Evolutionary conservation across 2,888 invertebrate species (phyloP).

Genomic region (Sussaba pulchella): DNA sequence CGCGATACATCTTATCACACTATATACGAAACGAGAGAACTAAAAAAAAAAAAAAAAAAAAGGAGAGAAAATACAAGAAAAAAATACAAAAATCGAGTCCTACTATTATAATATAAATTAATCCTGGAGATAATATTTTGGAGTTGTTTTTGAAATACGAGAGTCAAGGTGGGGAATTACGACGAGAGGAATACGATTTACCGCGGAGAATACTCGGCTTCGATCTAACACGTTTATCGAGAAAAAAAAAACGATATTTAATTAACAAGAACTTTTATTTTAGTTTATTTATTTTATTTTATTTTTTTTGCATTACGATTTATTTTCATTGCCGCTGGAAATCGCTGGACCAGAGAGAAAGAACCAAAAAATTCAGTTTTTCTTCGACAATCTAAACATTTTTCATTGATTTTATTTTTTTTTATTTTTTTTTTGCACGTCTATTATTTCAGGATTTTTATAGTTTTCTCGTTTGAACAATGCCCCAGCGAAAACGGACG

Average conservation of each 20-base stretch:
- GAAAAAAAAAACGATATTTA: background rate
- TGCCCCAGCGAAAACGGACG: background rate
- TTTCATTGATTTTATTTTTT: background rate
- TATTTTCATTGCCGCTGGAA: no score
- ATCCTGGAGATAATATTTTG: slow-evolving; percentile 41
- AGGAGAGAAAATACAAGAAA: slow-evolving; percentile 15
- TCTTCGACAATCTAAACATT: background rate
- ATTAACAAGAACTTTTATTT: no score
- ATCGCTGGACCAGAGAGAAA: no score
- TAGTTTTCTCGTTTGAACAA: background rate
- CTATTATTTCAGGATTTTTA: background rate
- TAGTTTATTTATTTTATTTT: background rate
- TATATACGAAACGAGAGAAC: background rate
- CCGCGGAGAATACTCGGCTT: slow-evolving; percentile 60
- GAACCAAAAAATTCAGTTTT: background rate
- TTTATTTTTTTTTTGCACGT: background rate
- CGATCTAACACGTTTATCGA: slow-evolving; percentile 28
- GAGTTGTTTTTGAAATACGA: slow-evolving; percentile 44
- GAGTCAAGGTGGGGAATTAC: slow-evolving; percentile 12
- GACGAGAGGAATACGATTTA: slow-evolving; percentile 18
- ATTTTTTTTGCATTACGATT: background rate
- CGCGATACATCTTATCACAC: no score
- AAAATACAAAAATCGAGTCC: slow-evolving; percentile 42
- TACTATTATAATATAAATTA: slow-evolving; percentile 41
- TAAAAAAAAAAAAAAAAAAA: background rate